Base-by-base conservation (phyloP, 1,140 invertebrate species). In the Linepithema humile region DNA sequence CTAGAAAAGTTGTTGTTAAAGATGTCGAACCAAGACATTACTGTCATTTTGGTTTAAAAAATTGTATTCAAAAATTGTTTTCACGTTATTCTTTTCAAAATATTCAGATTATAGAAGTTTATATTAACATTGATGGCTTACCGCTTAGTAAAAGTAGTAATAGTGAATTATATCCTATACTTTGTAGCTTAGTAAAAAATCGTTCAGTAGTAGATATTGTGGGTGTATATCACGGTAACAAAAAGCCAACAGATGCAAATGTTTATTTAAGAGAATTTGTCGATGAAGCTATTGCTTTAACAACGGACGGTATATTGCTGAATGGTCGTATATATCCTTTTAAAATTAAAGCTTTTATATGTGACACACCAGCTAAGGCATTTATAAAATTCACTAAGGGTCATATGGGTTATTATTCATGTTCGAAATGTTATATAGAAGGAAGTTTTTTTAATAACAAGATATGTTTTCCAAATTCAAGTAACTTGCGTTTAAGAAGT, bases 301-400 rank as follows among this genome's bases (percentile, higher is more conserved):
- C 20, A 55, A 5, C 55, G 55, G 55, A 72, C 5, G 20, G 35
- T 9, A 38, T 26, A 26, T 12, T 12, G 15, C 10, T 45, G 10
- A 45, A 45, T 12, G 12, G 15, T 45, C 43, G 15, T 15, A 57
- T 17, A 2, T 72, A 72, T 72, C 32, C 69, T 1, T 55, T 72
- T 72, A 57, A 72, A 72, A 72, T 72, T 55, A 72, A n/a, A 55
- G 32, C 20, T 72, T 72, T 72, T 55, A 40, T 72, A 20, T 72
- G 50, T 10, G 48, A 72, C 23, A 17, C 55, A 35, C 48, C 69
- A 35, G 48, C 32, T 20, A 7, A 17, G 23, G 53, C 48, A 38
- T 69, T 53, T 72, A 55, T 72, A 35, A 72, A 35, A 53, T 55
- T 23, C 23, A 72, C 32, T 15, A 72, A 72, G 15, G 45, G 32